These are phyloP conservation scores for Brienomyrus brachyistius DNA, from an alignment of 2,113 vertebrate species.

Conservation along the genomic window DNA sequence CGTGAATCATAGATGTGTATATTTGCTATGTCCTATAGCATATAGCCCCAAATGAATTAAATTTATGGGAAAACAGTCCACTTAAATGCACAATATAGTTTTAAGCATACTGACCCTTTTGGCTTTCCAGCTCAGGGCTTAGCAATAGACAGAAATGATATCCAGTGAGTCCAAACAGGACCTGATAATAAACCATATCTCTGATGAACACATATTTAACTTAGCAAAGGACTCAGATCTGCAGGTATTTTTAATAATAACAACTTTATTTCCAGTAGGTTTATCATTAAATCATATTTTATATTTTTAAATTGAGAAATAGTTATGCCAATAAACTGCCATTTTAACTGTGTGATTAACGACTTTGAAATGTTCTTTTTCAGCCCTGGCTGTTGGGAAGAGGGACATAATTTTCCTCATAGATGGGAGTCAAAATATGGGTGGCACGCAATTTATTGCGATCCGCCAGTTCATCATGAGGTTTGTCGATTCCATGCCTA, in stretches of 20 bases:
- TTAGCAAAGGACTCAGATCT: neutral
- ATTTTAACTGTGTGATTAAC: neutral
- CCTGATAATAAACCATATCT: neutral
- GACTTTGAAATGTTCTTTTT: constrained; percentile 32
- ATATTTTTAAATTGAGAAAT: neutral
- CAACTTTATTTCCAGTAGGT: neutral
- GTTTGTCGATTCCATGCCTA: constrained; percentile 73
- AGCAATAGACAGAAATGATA: neutral
- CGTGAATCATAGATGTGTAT: neutral
- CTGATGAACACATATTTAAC: neutral
- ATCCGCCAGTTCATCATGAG: constrained; percentile 73
- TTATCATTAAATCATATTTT: neutral
- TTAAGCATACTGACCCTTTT: neutral
- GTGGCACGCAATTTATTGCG: constrained; percentile 51
- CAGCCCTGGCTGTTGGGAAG: constrained; percentile 76
- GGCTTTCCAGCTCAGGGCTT: neutral
- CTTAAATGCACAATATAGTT: neutral
- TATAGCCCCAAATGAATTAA: neutral
- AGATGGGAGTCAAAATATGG: constrained; percentile 74
- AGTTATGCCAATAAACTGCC: neutral
- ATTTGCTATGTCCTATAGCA: neutral
- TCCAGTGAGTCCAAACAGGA: neutral
- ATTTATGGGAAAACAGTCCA: neutral
- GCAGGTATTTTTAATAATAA: neutral
- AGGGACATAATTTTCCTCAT: constrained; percentile 93